Percentiles rank a stretch among this genome's conserved stretches.
Conservation (phyloP, 35 echinoderm and acorn worm genomes). For the Diadema setosum region DNA sequence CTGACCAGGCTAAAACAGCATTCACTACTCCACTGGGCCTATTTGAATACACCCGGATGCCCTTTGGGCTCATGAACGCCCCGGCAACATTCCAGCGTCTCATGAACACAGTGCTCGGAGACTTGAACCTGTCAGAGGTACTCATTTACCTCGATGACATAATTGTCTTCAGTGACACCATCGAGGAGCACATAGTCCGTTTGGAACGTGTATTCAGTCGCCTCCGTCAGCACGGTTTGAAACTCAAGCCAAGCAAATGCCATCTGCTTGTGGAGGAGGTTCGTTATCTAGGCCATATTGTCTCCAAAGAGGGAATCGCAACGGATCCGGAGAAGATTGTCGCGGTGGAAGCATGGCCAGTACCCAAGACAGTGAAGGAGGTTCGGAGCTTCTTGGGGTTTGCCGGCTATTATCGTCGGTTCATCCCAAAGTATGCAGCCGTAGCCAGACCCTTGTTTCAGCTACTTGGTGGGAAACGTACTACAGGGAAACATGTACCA, state of each 20-base stretch:
- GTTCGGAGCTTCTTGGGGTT: constrained; percentile 37
- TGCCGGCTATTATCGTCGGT: constrained; percentile 27
- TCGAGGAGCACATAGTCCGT: neutral
- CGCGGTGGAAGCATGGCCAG: constrained; percentile 24
- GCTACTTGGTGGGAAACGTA: neutral
- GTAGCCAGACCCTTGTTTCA: neutral
- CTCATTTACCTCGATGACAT: no score
- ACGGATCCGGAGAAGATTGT: constrained; percentile 19
- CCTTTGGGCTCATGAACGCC: no score
- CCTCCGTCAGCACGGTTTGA: neutral
- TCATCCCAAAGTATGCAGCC: constrained; percentile 18
- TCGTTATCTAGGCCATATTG: constrained; percentile 33
- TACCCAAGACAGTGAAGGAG: neutral
- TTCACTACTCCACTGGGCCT: constrained; percentile 45
- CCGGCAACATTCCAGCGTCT: no score
- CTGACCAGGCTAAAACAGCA: constrained; percentile 15
- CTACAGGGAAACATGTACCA: neutral
- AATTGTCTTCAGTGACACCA: neutral
- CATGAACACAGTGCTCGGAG: no score
- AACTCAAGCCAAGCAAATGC: no score
- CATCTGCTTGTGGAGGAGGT: constrained; percentile 10
- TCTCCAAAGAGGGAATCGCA: constrained; percentile 18
- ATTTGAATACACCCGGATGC: constrained; percentile 43
- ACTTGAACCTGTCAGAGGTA: no score
- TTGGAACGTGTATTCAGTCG: neutral